Conservation (phyloP, 1,140 invertebrate genomes). For the Drosophila truncata region DNA sequence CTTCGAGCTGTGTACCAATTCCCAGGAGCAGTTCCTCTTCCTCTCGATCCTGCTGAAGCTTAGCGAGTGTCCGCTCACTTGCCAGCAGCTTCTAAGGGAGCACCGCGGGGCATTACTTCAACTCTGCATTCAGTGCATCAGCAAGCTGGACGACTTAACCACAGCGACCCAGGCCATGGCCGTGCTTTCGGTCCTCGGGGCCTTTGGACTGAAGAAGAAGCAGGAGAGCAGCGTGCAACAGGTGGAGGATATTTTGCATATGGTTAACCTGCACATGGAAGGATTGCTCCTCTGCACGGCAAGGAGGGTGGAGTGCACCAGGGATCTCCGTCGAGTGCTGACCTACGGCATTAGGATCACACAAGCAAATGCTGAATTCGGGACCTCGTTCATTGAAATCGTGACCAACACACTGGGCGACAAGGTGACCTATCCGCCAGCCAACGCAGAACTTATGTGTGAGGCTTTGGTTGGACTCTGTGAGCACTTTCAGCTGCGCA, state of each 20-base stretch:
- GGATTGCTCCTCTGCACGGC: conserved; percentile 77
- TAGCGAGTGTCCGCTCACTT: conserved; percentile 87
- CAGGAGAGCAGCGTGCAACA: conserved; percentile 44
- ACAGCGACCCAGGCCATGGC: conserved; percentile 90
- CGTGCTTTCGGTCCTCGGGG: conserved; percentile 89
- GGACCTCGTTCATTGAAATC: conserved; percentile 69
- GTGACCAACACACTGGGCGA: conserved; percentile 78
- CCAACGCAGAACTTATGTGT: conserved; percentile 74
- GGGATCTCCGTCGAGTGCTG: conserved; percentile 68
- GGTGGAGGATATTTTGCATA: conserved; percentile 73
- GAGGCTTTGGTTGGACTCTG: conserved; percentile 79
- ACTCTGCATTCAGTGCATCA: conserved; percentile 87
- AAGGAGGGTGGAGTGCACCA: conserved; percentile 59
- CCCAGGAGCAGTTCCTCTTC: conserved; percentile 77
- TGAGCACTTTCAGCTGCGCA: conserved; percentile 80
- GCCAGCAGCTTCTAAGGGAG: conserved; percentile 86
- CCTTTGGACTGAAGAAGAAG: conserved; percentile 86
- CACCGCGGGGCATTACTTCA: conserved; percentile 86
- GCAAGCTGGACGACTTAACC: conserved; percentile 87
- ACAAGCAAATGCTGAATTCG: conserved; percentile 70
- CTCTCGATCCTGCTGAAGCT: conserved; percentile 86
- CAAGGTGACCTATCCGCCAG: conserved; percentile 65
- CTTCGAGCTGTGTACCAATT: conserved; percentile 77
- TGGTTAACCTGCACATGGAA: conserved; percentile 84
- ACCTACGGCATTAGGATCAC: conserved; percentile 77